Percentiles rank a stretch among this genome's conserved stretches.
Conservation (phyloP, 2,888 invertebrate species). For the Oligia fasciuncula region DNA sequence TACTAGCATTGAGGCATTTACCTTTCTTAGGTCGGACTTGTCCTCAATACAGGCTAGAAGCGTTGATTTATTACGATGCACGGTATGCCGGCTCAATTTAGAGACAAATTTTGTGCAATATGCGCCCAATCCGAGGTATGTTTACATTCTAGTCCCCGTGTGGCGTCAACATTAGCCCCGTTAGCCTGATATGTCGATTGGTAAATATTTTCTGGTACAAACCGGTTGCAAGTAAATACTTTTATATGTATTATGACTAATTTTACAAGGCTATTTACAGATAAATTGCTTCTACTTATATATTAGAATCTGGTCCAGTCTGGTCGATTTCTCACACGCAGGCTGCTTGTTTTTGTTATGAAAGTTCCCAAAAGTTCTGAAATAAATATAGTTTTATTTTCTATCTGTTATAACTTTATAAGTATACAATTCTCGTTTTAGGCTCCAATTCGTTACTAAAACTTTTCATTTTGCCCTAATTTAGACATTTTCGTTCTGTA, state of each 20-base stretch:
- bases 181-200: constrained; percentile 69
- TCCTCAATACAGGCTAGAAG: constrained; percentile 86
- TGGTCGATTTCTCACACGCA: neutral
- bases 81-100: constrained; percentile 82
- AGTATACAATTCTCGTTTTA: neutral
- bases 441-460: constrained; percentile 7
- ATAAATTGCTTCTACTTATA: constrained; percentile 14
- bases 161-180: constrained; percentile 71
- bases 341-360: neutral
- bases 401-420: neutral
- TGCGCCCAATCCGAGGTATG: constrained; percentile 72
- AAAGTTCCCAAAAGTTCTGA: neutral
- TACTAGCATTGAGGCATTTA: constrained; percentile 88
- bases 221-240: constrained; percentile 49
- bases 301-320: constrained; percentile 9
- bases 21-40: constrained; percentile 89
- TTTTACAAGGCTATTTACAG: constrained; percentile 41
- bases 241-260: constrained; percentile 38
- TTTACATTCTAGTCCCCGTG: constrained; percentile 69
- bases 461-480: constrained; percentile 40
- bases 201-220: constrained; percentile 58
- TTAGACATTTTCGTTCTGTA: constrained; percentile 48
- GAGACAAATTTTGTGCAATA: constrained; percentile 86
- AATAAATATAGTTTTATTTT: neutral
- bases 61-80: constrained; percentile 87